Base-by-base conservation (phyloP, 30 jellyfish, hydroid and myxozoan genomes). In the Mastigias papua region DNA sequence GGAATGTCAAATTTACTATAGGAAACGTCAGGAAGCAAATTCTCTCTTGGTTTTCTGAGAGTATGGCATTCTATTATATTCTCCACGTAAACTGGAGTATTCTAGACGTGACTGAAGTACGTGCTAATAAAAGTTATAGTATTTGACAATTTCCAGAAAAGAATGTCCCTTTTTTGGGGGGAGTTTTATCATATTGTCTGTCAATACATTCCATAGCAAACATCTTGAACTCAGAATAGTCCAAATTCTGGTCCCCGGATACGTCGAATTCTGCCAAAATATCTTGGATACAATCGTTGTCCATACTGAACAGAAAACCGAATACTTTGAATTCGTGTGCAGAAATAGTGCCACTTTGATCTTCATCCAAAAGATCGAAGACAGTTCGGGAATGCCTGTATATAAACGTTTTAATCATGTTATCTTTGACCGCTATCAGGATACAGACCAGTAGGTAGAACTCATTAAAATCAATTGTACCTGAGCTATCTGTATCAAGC, bases 121-220 rank as follows among this genome's bases (percentile, higher is more conserved):
- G n/a, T n/a, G n/a, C n/a, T n/a, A n/a, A n/a, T n/a, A n/a, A n/a
- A n/a, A 37, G n/a, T 26, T 23, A 83, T 35, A 83, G 67, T 15
- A 83, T 83, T 50, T 71, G 86, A 62, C 92, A 83, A 23, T 69
- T 50, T 35, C 42, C 76, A 1, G 88, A 77, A 33, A 22, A 37
- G 4, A 35, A 51, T 66, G 67, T 6, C 16, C 34, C 78, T 62
- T 77, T 83, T 31, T 57, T 35, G 29, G 51, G 77, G 26, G 79
- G 48, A 33, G 54, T 83, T 16, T 34, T 83, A 27, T 87, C 90
- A 35, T 23, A 42, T 35, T 93, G 98, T 23, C 98, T 70, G 76
- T 93, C 98, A 29, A 93, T 93, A 67, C 98, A 93, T 75, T 93
- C 98, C 98, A 93, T 93, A 29, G 98, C 98, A 82, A 93, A 93